Percentiles rank a stretch among this genome's conserved stretches.
Conservation (phyloP, 1,140 invertebrate genomes). For the Tetranychus cinnabarinus region DNA sequence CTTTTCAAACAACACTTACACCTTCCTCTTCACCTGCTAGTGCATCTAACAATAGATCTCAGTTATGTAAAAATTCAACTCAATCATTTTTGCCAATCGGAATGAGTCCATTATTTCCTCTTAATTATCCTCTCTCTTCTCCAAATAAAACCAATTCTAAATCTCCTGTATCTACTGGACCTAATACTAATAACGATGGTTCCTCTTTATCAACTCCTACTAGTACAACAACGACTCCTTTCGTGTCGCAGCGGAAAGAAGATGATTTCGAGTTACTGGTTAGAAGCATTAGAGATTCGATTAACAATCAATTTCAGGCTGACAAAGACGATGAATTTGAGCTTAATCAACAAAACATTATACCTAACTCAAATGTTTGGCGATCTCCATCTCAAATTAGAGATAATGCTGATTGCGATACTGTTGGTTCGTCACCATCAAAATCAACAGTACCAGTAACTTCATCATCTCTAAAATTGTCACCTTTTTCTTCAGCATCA, state of each 20-base stretch:
- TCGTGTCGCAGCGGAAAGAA: background rate
- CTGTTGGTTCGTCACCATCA: background rate
- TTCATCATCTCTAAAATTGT: background rate
- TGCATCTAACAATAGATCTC: too few species aligned
- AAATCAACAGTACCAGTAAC: background rate
- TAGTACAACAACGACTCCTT: background rate
- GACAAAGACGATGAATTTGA: constrained; percentile 1
- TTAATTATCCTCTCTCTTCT: background rate
- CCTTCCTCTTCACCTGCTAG: background rate
- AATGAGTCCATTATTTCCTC: background rate
- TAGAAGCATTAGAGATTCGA: constrained; percentile 4
- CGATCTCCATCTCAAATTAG: background rate
- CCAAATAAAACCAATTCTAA: too few species aligned
- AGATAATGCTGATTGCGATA: too few species aligned
- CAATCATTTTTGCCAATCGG: background rate
- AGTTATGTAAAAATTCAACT: background rate
- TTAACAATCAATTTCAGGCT: background rate
- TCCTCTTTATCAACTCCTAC: too few species aligned
- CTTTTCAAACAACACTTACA: background rate
- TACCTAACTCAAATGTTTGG: background rate
- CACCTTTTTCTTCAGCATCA: background rate
- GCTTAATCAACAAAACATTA: background rate
- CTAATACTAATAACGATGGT: too few species aligned
- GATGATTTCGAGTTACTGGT: constrained; percentile 8
- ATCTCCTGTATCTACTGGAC: too few species aligned